Evolutionary conservation across 2,113 vertebrate species (phyloP).

Genomic region (Mionectes macconnelli): DNA sequence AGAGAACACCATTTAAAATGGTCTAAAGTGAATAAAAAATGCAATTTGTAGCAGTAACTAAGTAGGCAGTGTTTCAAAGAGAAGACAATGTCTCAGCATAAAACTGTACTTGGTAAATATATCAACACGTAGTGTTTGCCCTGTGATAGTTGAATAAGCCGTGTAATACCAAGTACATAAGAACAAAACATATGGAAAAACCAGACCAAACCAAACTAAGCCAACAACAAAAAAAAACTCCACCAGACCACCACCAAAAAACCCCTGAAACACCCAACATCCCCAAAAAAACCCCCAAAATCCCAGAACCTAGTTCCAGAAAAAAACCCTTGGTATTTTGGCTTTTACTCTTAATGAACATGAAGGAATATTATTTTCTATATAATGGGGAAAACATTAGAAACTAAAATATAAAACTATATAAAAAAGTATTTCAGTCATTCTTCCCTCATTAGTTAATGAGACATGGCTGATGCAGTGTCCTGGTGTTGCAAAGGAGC

Average conservation of each 20-base stretch:
- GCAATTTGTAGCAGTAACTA: not conserved
- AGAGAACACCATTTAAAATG: not conserved
- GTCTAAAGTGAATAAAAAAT: not conserved
- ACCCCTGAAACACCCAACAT: too few relatives aligned
- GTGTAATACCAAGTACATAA: not conserved
- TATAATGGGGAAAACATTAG: not conserved
- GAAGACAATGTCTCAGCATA: not conserved
- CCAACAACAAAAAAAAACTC: too few relatives aligned
- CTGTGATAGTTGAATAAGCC: not conserved
- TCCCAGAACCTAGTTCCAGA: not conserved
- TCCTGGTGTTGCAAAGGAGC: not conserved
- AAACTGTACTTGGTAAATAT: not conserved
- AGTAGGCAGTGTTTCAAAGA: not conserved
- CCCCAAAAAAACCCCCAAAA: not conserved
- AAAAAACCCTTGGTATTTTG: not conserved
- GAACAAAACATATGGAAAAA: not conserved
- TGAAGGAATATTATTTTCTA: not conserved
- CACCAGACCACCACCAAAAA: not conserved
- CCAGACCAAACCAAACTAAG: not conserved
- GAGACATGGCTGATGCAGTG: not conserved
- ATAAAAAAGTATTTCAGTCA: not conserved
- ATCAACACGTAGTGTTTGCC: not conserved
- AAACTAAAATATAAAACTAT: not conserved
- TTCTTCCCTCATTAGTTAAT: not conserved
- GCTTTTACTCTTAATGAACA: not conserved